These are phyloP conservation scores for Rhorus exstirpatorius DNA, from an alignment of 2,888 invertebrate genomes.

Conservation along the genomic window DNA sequence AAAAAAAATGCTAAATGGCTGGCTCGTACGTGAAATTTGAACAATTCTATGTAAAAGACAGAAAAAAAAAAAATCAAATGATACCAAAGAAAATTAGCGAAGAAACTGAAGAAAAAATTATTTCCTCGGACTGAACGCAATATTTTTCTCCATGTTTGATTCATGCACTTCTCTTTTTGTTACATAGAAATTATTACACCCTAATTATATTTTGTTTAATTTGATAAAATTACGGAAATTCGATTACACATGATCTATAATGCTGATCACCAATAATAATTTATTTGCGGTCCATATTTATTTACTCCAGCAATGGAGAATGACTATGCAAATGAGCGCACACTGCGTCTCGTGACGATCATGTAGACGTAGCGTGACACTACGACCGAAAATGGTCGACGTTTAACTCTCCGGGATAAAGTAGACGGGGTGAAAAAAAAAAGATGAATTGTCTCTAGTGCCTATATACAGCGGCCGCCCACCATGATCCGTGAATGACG, in stretches of 20 bases:
- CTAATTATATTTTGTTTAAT: no score
- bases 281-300: neutral
- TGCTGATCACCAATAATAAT: neutral
- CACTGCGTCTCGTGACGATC: slow-evolving; percentile 6
- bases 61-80: neutral
- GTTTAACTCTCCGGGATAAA: slow-evolving; percentile 27
- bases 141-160: neutral
- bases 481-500: slow-evolving; percentile 66
- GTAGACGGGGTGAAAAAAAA: slow-evolving; percentile 47
- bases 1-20: neutral
- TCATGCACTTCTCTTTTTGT: neutral
- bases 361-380: slow-evolving; percentile 39
- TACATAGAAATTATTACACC: no score
- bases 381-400: slow-evolving; percentile 60
- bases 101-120: no score
- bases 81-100: no score
- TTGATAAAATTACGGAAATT: no score
- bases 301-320: slow-evolving; percentile 17
- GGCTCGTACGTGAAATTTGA: neutral
- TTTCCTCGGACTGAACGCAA: no score
- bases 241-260: no score
- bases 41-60: neutral
- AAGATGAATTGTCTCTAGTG: slow-evolving; percentile 65
- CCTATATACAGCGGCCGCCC: slow-evolving; percentile 54
- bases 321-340: slow-evolving; percentile 10